These are phyloP conservation scores for Nyctibius bracteatus DNA, from an alignment of 2,113 vertebrate species.

Conservation along the genomic window DNA sequence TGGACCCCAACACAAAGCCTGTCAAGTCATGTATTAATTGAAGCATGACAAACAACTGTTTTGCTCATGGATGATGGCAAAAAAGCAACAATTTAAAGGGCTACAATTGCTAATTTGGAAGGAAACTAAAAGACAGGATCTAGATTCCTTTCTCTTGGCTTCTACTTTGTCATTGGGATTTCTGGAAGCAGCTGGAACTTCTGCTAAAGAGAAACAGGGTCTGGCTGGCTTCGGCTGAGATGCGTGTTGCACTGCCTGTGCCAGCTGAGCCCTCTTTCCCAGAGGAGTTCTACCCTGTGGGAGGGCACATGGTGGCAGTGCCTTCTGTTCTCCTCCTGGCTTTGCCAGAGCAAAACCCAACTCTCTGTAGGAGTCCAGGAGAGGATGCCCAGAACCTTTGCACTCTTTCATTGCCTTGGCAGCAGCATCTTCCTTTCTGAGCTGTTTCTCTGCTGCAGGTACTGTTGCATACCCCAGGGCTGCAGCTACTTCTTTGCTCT, in stretches of 20 bases:
- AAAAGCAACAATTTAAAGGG: not conserved
- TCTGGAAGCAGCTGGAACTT: constrained; percentile 21
- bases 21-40: not conserved
- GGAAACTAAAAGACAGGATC: not conserved
- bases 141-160: not conserved
- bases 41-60: not conserved
- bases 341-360: not conserved
- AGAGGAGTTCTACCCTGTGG: not conserved
- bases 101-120: not conserved
- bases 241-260: not conserved
- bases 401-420: not conserved
- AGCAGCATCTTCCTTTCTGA: not conserved
- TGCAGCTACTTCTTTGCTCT: not conserved
- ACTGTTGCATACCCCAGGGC: not conserved
- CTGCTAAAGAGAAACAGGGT: not conserved
- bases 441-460: not conserved
- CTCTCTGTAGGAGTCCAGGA: not conserved
- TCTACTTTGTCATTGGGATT: not conserved
- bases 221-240: not conserved
- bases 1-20: not conserved
- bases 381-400: not conserved
- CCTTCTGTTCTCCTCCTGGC: not conserved
- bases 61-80: not conserved
- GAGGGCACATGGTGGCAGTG: not conserved
- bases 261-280: constrained; percentile 19